Conservation (phyloP, 2,113 vertebrate genomes). For the Calidris pygmaea region DNA sequence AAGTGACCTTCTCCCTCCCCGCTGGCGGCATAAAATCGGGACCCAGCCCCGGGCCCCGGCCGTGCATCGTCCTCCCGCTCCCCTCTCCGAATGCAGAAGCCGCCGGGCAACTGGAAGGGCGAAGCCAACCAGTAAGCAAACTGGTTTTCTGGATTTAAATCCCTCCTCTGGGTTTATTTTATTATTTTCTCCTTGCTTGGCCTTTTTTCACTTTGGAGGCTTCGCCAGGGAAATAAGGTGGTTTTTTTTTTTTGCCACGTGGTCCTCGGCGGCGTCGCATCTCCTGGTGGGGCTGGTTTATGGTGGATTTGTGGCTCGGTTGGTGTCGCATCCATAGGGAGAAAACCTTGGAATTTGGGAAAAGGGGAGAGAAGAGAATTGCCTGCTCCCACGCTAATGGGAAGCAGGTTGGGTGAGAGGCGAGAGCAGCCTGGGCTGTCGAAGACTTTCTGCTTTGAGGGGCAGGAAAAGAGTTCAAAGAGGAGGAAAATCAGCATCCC, state of each 20-base stretch:
- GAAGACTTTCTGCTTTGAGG: neutral
- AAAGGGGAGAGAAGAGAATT: neutral
- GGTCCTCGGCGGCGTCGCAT: too few relatives aligned
- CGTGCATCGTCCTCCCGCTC: fast-evolving
- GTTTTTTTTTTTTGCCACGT: too few relatives aligned
- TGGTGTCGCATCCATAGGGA: neutral
- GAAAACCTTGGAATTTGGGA: neutral
- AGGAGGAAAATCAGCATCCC: neutral
- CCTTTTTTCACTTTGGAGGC: neutral
- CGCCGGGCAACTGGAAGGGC: neutral
- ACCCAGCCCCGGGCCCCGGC: neutral
- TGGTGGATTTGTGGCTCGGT: neutral
- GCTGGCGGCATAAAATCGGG: neutral
- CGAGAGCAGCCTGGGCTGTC: neutral
- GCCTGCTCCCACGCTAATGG: neutral
- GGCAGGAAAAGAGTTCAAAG: neutral
- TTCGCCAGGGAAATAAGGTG: fast-evolving
- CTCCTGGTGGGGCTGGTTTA: neutral
- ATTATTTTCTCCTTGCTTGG: neutral
- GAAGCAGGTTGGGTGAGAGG: neutral
- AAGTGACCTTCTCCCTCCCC: neutral
- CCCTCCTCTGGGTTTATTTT: neutral
- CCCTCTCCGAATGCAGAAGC: neutral
- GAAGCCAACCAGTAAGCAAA: neutral
- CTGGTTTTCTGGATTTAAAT: neutral